Conservation (phyloP, 1,140 invertebrate genomes). For the Agrypnia vestita region DNA sequence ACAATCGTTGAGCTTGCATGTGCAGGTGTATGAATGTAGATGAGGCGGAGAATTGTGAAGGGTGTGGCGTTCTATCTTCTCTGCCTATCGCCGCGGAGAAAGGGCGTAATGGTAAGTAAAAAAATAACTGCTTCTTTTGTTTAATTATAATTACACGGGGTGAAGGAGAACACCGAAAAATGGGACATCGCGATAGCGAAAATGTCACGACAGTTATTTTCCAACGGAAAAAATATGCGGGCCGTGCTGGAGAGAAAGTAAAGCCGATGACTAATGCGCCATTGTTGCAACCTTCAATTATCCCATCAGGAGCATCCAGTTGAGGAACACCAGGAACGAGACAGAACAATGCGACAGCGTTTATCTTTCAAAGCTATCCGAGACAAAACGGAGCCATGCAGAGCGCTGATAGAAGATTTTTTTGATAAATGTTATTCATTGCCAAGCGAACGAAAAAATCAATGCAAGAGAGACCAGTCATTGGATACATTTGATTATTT, state of each 20-base stretch:
- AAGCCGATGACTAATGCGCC: not conserved
- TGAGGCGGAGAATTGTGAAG: too few species aligned
- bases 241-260: slow-evolving; percentile 12
- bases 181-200: not conserved
- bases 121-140: too few species aligned
- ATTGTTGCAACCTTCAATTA: not conserved
- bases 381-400: not conserved
- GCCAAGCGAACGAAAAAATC: not conserved
- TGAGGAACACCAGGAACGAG: not conserved
- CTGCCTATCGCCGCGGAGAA: too few species aligned
- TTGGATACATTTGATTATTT: not conserved
- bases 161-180: too few species aligned
- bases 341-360: slow-evolving; percentile 1
- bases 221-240: slow-evolving; percentile 10
- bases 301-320: slow-evolving; percentile 1
- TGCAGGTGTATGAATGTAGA: too few species aligned
- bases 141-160: too few species aligned
- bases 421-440: not conserved
- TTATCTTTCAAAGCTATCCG: not conserved
- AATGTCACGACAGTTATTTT: slow-evolving; percentile 6
- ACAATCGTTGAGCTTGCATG: too few species aligned
- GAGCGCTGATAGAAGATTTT: too few species aligned
- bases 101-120: too few species aligned
- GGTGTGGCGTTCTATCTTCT: too few species aligned
- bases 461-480: not conserved